Conservation (phyloP, 2,888 invertebrate genomes). For the Harpalus rubripes region DNA sequence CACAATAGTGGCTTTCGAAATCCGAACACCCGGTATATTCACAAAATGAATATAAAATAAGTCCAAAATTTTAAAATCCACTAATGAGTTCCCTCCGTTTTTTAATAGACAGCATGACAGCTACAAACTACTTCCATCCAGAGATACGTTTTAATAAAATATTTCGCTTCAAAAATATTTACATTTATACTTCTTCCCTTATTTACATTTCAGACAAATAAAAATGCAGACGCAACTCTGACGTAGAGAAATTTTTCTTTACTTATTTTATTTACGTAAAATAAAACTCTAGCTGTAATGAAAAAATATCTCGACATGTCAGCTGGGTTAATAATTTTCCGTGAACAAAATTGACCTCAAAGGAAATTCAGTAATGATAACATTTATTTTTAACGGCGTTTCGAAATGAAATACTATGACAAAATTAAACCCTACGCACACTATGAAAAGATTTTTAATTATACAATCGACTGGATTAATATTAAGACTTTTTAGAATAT, state of each 20-base stretch:
- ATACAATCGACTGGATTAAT: slow-evolving; percentile 20
- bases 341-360: slow-evolving; percentile 40
- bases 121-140: slow-evolving; percentile 1
- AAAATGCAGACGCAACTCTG: slow-evolving; percentile 36
- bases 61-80: not conserved
- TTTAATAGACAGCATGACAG: not conserved
- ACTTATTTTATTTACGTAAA: slow-evolving; percentile 59
- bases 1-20: no score
- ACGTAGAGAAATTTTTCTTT: slow-evolving; percentile 57
- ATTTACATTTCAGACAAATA: slow-evolving; percentile 58
- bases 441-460: slow-evolving; percentile 14
- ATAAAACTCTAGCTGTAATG: slow-evolving; percentile 51
- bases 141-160: slow-evolving; percentile 51
- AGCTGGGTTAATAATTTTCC: slow-evolving; percentile 47
- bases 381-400: slow-evolving; percentile 45
- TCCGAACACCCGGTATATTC: no score
- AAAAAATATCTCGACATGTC: slow-evolving; percentile 58
- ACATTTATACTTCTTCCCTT: slow-evolving; percentile 26
- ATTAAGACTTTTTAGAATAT: not conserved
- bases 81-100: not conserved
- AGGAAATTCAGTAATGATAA: slow-evolving; percentile 52
- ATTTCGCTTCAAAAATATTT: slow-evolving; percentile 42
- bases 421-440: slow-evolving; percentile 12
- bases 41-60: not conserved
- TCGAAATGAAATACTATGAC: slow-evolving; percentile 17